Base-by-base conservation (phyloP, 2,888 invertebrate species). In the Yponomeuta sedellus region DNA sequence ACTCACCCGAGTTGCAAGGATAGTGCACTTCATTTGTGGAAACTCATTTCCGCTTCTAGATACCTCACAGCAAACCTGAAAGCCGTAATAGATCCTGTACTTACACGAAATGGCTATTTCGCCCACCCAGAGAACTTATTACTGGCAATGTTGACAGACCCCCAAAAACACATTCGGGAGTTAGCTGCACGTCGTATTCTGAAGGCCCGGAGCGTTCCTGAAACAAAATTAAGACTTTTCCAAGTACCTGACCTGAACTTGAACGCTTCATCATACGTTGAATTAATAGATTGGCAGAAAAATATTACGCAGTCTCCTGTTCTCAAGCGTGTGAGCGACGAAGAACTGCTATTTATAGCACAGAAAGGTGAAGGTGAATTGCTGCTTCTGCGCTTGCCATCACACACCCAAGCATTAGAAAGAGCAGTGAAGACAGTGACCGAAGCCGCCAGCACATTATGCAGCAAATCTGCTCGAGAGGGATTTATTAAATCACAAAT, bases 101-200 rank as follows among this genome's bases (percentile, higher is more conserved):
- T 68, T 34, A 39, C 34, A 66, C 34, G 64, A 66, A 73, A 73
- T 56, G 25, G 25, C 25, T 25, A 25, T 67, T 76, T 72, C 68
- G 75, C 72, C 10, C 74, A 77, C 67, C 70, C 71, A 4, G 75
- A 76, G 69, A 77, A 73, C 61, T 19, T 75, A 65, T 66, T 76
- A 39, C 56, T 75, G 19, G 71, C 71, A 28, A 74, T 75, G 74
- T 62, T 73, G 28, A 68, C 67, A 10, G 74, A 76, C 66, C 20
- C 67, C 72, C 25, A 25, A 25, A 25, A 25, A 25, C 25, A 25
- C 25, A 25, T 25, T 25, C 25, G 25, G 25, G 25, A 25, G 25
- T 25, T 25, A 25, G 25, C 25, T 25, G 1, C 25, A 25, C 25
- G 25, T 1, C 25, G 25, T n/a, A 73, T 75, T 63, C 63, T 72